Evolutionary conservation across 2,113 vertebrate species (phyloP), one percentile per base, ranked within the genome.

Genomic region (Saccopteryx leptura): DNA sequence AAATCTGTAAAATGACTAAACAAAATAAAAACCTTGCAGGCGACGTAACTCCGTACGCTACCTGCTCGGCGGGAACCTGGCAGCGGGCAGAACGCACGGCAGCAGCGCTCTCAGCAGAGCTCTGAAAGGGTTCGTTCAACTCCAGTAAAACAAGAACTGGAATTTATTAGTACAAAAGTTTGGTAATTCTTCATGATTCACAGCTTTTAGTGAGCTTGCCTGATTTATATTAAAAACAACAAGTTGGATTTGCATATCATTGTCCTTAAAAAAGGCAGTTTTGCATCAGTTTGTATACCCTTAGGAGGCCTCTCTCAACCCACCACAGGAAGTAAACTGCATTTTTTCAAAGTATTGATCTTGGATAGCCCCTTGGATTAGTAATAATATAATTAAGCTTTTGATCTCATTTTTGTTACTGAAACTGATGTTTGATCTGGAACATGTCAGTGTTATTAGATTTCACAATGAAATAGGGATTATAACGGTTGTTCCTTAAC

Each of bases 381-480:
- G 23, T n/a, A 15, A 83, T 83, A n/a, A 79, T 17, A 19, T 21
- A 14, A 72, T 66, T 15, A 63, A 23, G 61, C 28, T 79, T 93
- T 56, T 84, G 71, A 21, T 69, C 61, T 79, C n/a, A 61, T 54
- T 80, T 69, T n/a, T 65, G 17, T 63, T 83, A 63, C 68, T 85
- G 65, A 89, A 89, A 68, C 19, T 81, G 48, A 76, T 82, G 10
- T 81, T 65, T 88, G 50, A 92, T 60, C 52, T 75, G 50, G 46
- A 81, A 61, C n/a, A n/a, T 26, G 28, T 58, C 61, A 46, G 14
- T 50, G 33, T 90, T 52, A 88, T 63, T 71, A 21, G 31, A 78
- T 56, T 31, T 82, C 93, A 50, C 26, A 92, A 81, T 79, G 75
- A 92, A 92, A 88, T 4, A 88, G 61, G 52, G 66, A 90, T 83